Evolutionary conservation across 2,113 vertebrate genomes (phyloP).

Genomic region (Todiramphus saurophagus): DNA sequence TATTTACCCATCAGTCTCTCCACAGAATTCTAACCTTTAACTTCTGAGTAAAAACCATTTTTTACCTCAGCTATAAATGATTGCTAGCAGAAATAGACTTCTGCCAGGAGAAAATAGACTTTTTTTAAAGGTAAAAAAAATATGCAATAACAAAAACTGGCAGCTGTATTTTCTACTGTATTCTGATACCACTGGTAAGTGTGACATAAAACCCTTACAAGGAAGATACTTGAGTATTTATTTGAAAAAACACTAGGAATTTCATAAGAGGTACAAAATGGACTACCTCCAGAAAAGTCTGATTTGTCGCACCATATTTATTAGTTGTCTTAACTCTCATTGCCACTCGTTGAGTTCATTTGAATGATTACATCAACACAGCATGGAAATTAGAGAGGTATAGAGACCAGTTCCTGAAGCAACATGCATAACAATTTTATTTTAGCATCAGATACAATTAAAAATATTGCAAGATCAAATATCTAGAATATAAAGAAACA

Average conservation of each 20-base stretch:
- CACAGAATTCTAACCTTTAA: background rate
- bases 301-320: background rate
- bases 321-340: background rate
- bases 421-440: background rate
- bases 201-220: background rate
- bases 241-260: background rate
- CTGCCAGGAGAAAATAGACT: background rate
- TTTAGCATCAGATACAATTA: slow-evolving; percentile 14
- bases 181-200: background rate
- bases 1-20: background rate
- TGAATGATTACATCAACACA: slow-evolving; percentile 14
- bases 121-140: background rate
- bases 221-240: background rate
- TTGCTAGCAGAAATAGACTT: background rate
- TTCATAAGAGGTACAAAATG: background rate
- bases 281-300: background rate
- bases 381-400: background rate
- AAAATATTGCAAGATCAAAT: background rate
- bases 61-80: background rate
- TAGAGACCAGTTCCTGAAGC: slow-evolving; percentile 14
- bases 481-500: background rate
- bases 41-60: background rate
- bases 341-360: background rate
- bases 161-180: background rate
- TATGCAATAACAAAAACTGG: background rate